Base-by-base conservation (phyloP, 2,888 invertebrate genomes). In the Microctonus hyperodae region DNA sequence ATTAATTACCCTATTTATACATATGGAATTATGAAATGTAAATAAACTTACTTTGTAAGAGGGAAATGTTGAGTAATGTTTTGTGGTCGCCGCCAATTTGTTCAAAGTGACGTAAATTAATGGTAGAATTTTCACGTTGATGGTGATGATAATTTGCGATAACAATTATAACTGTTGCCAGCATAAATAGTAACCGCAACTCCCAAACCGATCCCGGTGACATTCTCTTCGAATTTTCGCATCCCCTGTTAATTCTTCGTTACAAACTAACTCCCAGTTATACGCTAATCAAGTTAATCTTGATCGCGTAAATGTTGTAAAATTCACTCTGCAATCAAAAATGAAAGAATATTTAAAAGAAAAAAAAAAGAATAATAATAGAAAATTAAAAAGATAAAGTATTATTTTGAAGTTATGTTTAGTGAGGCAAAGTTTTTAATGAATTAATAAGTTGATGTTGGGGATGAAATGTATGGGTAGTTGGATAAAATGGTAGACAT, bases 201-300 rank as follows among this genome's bases (percentile, higher is more conserved):
- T 78, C 78, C 81, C 80, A 80, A 76, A 76, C 75, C 73, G 74
- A 70, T 74, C 78, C 77, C 74, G 71, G 77, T 76, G 78, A 76
- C 79, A 79, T 80, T 77, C 76, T 79, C 79, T 76, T 71, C 74
- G 75, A 77, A 72, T 73, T 76, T 75, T 82, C 75, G 81, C 82
- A 83, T 83, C 78, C 81, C 82, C 78, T 73, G 79, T 68, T 66
- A 62, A 67, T 72, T 76, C 70, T 35, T 65, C 58, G 25, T 23
- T 44, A 28, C 31, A 16, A 48, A 55, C 53, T 28, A 31, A 23
- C 22, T 20, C 10, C n/a, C 25, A 22, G 23, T 31, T 57, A 22
- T 44, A 44, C 44, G 16, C 16, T 44, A 44, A 44, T 44, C 44
- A 16, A 44, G 4, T 44, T 44, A 44, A n/a, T 16, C 44, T 44